phyloP scores from a whole-genome alignment of 2,113 vertebrate species.

The Lophochroa leadbeateri region DNA sequence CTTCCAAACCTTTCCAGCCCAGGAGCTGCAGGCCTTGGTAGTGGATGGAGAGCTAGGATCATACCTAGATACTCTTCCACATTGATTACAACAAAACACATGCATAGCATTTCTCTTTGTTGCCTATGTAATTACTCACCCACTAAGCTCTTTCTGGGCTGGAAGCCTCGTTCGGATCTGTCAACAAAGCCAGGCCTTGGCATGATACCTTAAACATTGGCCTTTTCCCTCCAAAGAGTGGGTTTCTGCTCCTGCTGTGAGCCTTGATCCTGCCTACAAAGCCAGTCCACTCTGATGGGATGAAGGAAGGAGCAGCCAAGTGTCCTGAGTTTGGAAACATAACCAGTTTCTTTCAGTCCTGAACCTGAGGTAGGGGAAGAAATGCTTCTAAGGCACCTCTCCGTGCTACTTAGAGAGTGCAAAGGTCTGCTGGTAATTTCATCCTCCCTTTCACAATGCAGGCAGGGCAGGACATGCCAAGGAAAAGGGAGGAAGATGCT shows the following conservation, averaged over 20 bases:
- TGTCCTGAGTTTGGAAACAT: background rate
- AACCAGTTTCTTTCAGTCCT: background rate
- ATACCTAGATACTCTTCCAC: background rate
- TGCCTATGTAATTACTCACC: background rate
- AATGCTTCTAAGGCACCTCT: background rate
- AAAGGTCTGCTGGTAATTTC: background rate
- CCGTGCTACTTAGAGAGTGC: background rate
- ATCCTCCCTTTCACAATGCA: background rate
- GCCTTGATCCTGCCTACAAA: background rate
- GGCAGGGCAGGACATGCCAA: background rate
- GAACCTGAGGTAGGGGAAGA: background rate
- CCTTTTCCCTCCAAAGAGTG: fast-evolving
- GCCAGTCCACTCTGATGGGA: background rate
- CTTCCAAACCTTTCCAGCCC: background rate
- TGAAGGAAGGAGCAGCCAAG: fast-evolving
- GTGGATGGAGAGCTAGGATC: background rate
- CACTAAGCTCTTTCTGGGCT: background rate
- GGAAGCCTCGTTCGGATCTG: background rate
- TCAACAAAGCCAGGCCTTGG: background rate
- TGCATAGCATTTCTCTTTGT: background rate
- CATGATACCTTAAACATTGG: background rate
- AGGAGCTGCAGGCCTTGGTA: background rate
- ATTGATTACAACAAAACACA: background rate
- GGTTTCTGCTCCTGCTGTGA: background rate
- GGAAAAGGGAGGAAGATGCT: background rate